Evolutionary conservation across 2,888 invertebrate genomes (phyloP), one percentile per base, ranked within the genome.

Genomic region (Spicauda simplicius): DNA sequence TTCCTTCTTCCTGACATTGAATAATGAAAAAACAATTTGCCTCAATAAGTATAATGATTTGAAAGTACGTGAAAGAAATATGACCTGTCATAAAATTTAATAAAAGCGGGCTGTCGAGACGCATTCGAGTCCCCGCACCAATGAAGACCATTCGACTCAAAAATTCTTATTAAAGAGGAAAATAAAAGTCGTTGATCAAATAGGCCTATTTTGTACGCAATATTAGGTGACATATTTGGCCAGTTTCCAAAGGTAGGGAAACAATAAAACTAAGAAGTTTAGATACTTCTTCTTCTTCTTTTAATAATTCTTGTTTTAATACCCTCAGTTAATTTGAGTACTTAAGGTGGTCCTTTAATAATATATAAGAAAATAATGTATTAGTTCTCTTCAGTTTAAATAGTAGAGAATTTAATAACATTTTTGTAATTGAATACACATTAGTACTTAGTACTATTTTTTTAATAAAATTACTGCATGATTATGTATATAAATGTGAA

Each of bases 141-240:
- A 19, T 57, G 41, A 41, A 12, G 41, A 57, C 37, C 18, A 56
- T 37, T 18, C 37, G 37, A 37, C 37, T 56, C 30, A 16, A 57
- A 57, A 57, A 57, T 18, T 57, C 57, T 41, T 62, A 54, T 54
- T 19, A 53, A 41, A 48, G 18, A 63, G 16, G 33, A 55, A 63
- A 63, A 55, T 55, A 45, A 63, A 63, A 70, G 71, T 67, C 73
- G 70, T 80, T 71, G 78, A 79, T 77, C 78, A 79, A 76, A 69
- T 14, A 69, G 12, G 61, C 72, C 76, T 76, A 74, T 76, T 78
- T 76, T 74, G 73, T 78, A 74, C 70, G 74, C 71, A 78, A 77
- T 78, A 78, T 77, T 73, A 69, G 72, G 73, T 75, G 76, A 76
- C 74, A 75, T 76, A 75, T 77, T 78, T 80, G 80, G 82, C 78